Conservation (phyloP, 2,888 invertebrate genomes). For the Parasteatoda lunata region DNA sequence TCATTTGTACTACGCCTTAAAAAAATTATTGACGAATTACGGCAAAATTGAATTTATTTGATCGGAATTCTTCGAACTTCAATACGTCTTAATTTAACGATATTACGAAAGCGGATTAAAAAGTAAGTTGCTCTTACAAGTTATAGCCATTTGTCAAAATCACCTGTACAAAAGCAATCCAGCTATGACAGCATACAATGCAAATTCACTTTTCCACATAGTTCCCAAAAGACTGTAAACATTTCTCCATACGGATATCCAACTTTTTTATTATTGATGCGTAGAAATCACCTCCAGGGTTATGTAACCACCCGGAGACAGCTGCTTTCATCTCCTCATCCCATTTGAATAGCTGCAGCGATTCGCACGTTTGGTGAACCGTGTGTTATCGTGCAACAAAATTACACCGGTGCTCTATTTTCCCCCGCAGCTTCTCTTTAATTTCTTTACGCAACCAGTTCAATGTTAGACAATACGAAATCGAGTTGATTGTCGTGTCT, state of each 20-base stretch:
- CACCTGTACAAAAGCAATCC: too few relatives aligned
- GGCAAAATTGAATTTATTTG: too few relatives aligned
- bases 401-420: neutral
- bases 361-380: neutral
- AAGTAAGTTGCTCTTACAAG: too few relatives aligned
- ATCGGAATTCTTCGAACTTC: too few relatives aligned
- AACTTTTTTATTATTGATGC: neutral
- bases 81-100: too few relatives aligned
- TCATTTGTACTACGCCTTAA: too few relatives aligned
- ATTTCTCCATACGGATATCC: neutral
- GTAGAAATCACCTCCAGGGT: neutral
- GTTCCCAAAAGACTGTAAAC: neutral
- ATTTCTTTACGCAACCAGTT: neutral
- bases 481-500: neutral
- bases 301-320: neutral
- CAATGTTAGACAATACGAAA: neutral
- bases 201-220: neutral
- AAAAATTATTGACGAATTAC: too few relatives aligned
- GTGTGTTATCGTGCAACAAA: neutral
- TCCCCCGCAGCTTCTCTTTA: neutral
- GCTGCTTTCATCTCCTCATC: neutral
- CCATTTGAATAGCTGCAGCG: neutral
- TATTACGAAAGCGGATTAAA: too few relatives aligned
- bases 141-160: too few relatives aligned
- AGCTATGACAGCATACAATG: too few relatives aligned